Base-by-base conservation (phyloP, 1,140 invertebrate species). In the Megalopta genalis region DNA sequence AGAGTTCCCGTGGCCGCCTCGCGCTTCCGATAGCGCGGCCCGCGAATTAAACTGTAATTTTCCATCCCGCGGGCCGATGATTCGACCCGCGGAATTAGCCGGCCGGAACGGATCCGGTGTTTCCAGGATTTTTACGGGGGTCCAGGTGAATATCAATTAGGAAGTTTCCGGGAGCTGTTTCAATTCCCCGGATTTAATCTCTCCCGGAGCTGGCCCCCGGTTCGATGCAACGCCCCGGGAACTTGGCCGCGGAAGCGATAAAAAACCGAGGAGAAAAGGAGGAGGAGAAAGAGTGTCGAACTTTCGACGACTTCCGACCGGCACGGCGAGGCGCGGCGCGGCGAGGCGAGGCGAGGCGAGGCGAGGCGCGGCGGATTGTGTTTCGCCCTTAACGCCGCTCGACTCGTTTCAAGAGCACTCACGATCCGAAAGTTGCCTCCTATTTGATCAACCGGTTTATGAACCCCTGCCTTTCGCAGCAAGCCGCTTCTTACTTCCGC, bases 11-110 rank as follows among this genome's bases (percentile, higher is more conserved):
- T 79, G 74, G 32, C 59, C 64, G 46, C 42, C 65, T 65, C 62
- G 52, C 46, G 23, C 57, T 71, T 80, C 80, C 70, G 83, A 80
- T 84, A 64, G 42, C 64, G 52, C 16, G 23, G 14, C 1, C 37
- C 57, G 25, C 80, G 68, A 79, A 73, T 85, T 85, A 81, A 77
- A 85, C 42, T 71, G 74, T 64, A 68, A 85, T 80, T 85, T 85
- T 76, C 82, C 77, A 76, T 76, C 60, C 64, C 57, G 60, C 42
- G 42, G 60, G 32, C 27, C 60, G 25, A 80, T 80, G 71, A 80
- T 84, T 84, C 71, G 82, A 49, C 25, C 54, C 76, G 81, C 65
- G 52, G 63, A 65, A 83, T 77, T 75, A 77, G 60, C 42, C 59
- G n/a, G 0, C n/a, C 18, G 37, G 9, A 46, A 42, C 59, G 23